A percentile compares a stretch with the other conserved stretches of the same genome.
Conservation (phyloP, 1,140 invertebrate genomes). For the Drosophila santomea region DNA sequence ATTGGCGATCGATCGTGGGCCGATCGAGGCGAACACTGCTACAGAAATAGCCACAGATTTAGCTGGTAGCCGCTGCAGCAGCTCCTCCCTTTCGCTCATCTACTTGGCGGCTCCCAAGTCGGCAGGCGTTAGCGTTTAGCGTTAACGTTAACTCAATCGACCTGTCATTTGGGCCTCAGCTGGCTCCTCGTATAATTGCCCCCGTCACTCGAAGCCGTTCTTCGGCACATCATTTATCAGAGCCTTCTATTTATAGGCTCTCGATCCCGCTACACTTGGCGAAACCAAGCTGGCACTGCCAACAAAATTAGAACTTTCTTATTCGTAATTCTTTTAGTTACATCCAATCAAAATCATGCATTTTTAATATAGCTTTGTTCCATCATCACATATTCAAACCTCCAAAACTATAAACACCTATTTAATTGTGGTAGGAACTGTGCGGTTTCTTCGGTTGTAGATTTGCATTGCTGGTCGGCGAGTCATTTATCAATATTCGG, state of each 20-base stretch:
- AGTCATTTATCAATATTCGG: conserved; percentile 71
- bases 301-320: neutral
- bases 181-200: conserved; percentile 79
- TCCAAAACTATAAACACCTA: too few species aligned
- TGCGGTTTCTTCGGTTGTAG: conserved; percentile 33
- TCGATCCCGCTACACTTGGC: conserved; percentile 25
- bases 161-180: conserved; percentile 82
- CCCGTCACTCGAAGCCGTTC: conserved; percentile 80
- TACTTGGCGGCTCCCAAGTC: conserved; percentile 14
- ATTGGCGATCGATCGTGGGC: conserved; percentile 78
- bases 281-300: neutral
- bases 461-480: conserved; percentile 36
- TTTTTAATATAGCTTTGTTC: neutral
- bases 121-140: conserved; percentile 74
- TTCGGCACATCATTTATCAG: conserved; percentile 84
- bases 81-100: conserved; percentile 6
- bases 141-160: conserved; percentile 84
- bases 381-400: neutral
- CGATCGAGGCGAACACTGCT: conserved; percentile 56
- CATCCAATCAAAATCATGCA: neutral
- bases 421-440: conserved; percentile 1
- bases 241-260: conserved; percentile 43
- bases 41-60: conserved; percentile 71
- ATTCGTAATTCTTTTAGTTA: too few species aligned
- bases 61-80: conserved; percentile 48